Evolutionary conservation across 1,140 invertebrate genomes (phyloP), one percentile per base, ranked within the genome.

Genomic region (Neuroterus valhalla): DNA sequence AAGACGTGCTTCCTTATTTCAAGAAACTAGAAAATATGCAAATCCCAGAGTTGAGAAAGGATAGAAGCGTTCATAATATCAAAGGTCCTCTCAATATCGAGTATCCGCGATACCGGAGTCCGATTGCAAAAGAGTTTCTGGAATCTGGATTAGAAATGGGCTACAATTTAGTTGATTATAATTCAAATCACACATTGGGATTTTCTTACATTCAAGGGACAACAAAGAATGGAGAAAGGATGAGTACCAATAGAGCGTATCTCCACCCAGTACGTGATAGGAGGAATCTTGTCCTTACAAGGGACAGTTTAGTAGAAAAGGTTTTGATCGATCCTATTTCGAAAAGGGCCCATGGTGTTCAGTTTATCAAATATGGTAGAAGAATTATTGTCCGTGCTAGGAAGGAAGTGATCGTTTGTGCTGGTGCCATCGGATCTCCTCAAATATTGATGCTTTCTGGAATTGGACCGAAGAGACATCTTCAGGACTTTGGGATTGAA

Each of bases 381-480:
- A 90, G 87, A 74, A 89, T 92, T 66, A 91, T 88, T 71, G 92
- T 95, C 8, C 84, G 87, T 66, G 94, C 93, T 0, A 91, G 83
- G 19, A 94, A 92, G 82, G 95, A 96, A 90, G 93, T 96, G 0
- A 94, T 96, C 17, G 19, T 96, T 2, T 93, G 93, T 21, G 94
- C 93, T 0, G 95, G 95, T 2, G 92, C 94, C 1, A 93, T 96
- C 1, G 95, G 94, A 75, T 93, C 93, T 0, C 94, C 95, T 1
- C 94, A 96, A 78, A 78, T 97, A 4, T 88, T 97, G 1, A 96
- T 97, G 95, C 81, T 96, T 0, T 95, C 94, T 3, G 96, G 96
- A 2, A 91, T 97, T 19, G 96, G 96, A 14, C 95, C 95, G 0
- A 91, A 86, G 23, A 87, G 92, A 50, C 94, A 97, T 85, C 89